phyloP scores from a whole-genome alignment of 2,113 vertebrate species.

The Isurus oxyrinchus region DNA sequence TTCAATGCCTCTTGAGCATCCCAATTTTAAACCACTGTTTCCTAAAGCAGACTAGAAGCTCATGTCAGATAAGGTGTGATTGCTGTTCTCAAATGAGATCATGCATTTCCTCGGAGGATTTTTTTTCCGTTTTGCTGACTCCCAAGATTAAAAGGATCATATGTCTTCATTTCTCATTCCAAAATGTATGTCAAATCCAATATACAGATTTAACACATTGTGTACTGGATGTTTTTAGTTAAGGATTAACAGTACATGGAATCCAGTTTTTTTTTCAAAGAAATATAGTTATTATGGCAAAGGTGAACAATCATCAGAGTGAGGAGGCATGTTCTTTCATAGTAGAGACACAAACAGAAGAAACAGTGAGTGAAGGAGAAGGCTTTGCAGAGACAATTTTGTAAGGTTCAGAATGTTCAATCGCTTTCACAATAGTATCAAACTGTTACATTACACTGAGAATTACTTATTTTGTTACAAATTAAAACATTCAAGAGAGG shows the following conservation, averaged over 20 bases:
- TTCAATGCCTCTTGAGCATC: neutral
- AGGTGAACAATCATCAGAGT: neutral
- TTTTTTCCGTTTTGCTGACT: conserved; percentile 36
- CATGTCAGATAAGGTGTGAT: conserved; percentile 27
- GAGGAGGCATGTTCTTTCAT: neutral
- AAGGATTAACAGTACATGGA: neutral
- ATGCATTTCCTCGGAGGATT: conserved; percentile 35
- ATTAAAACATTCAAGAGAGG: neutral
- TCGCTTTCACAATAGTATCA: neutral
- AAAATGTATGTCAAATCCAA: conserved; percentile 33
- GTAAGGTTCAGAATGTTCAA: neutral
- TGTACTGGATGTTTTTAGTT: neutral
- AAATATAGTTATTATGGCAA: neutral
- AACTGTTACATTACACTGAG: neutral
- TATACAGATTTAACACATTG: conserved; percentile 33
- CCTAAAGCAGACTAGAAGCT: conserved; percentile 17
- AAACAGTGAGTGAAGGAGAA: neutral
- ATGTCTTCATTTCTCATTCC: conserved; percentile 37
- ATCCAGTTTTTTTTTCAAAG: neutral
- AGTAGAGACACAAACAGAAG: neutral
- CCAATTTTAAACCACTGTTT: conserved; percentile 13
- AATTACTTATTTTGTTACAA: neutral
- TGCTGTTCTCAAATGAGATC: conserved; percentile 26
- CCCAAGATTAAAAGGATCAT: conserved; percentile 35
- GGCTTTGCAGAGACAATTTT: neutral